These are phyloP conservation scores for Sphaeramia orbicularis DNA, from an alignment of 2,797 vertebrate species.

Conservation along the genomic window DNA sequence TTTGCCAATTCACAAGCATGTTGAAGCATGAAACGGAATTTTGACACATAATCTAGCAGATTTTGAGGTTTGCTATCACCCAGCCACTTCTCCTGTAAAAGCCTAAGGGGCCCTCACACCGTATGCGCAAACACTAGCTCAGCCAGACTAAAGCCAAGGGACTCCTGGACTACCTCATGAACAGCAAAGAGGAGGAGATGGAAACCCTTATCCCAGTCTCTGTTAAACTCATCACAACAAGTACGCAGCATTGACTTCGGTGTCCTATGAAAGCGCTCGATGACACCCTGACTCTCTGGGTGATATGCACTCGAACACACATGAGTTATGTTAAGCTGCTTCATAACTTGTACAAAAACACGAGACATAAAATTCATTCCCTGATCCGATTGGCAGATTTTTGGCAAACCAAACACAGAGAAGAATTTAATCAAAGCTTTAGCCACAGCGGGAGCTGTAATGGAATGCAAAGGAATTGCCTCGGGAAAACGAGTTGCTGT, in stretches of 20 bases:
- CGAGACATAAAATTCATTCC: too few species aligned
- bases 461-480: too few species aligned
- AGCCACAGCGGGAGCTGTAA: not conserved
- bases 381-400: too few species aligned
- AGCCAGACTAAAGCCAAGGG: not conserved
- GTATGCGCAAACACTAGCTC: not conserved
- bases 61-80: not conserved
- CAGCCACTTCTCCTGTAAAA: not conserved
- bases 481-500: not conserved
- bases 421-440: not conserved
- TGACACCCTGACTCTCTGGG: too few species aligned
- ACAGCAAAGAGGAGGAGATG: not conserved
- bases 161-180: not conserved
- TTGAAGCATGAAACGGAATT: not conserved
- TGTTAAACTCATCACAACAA: not conserved
- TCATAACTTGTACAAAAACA: too few species aligned
- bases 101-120: not conserved
- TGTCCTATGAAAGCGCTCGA: too few species aligned
- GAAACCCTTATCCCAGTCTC: not conserved
- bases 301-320: too few species aligned
- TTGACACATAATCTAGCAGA: not conserved
- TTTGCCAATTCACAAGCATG: not conserved
- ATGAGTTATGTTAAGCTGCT: too few species aligned
- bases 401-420: not conserved
- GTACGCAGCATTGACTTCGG: too few species aligned